Conservation (phyloP, 1,140 invertebrate species). For the Drosophila pseudoananassae region DNA sequence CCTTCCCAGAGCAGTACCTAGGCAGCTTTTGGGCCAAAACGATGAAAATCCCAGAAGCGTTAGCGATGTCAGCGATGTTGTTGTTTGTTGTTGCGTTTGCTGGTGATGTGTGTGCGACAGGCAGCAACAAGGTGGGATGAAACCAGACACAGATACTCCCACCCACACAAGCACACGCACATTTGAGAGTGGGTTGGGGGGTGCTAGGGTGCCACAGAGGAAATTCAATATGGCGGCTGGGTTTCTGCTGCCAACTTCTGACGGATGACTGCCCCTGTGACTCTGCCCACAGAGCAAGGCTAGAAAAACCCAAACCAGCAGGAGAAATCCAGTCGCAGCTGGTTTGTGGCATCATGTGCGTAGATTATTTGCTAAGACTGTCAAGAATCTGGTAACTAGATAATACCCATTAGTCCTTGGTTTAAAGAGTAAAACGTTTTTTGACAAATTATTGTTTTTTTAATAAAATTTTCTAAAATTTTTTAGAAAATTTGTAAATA, state of each 20-base stretch:
- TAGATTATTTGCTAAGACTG: constrained; percentile 3
- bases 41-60: constrained; percentile 71
- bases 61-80: constrained; percentile 58
- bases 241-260: constrained; percentile 70
- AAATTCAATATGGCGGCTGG: constrained; percentile 76
- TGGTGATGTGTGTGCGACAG: constrained; percentile 63
- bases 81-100: constrained; percentile 39
- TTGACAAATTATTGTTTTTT: neutral
- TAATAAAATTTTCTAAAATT: too few relatives aligned
- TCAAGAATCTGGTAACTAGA: neutral
- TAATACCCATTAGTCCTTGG: neutral
- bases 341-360: constrained; percentile 28
- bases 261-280: constrained; percentile 62
- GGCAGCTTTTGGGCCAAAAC: constrained; percentile 18
- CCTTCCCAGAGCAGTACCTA: constrained; percentile 3
- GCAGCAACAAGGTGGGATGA: constrained; percentile 72
- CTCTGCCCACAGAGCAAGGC: constrained; percentile 24
- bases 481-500: neutral
- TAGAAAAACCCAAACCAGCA: constrained; percentile 30
- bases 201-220: neutral
- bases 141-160: constrained; percentile 31
- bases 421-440: too few relatives aligned
- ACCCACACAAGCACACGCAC: constrained; percentile 30
- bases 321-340: constrained; percentile 24
- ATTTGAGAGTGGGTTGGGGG: constrained; percentile 1